Percentiles rank a stretch among this genome's conserved stretches.
phyloP scores from a whole-genome alignment of 2,888 invertebrate genomes.

The Calliphora vomitoria region DNA sequence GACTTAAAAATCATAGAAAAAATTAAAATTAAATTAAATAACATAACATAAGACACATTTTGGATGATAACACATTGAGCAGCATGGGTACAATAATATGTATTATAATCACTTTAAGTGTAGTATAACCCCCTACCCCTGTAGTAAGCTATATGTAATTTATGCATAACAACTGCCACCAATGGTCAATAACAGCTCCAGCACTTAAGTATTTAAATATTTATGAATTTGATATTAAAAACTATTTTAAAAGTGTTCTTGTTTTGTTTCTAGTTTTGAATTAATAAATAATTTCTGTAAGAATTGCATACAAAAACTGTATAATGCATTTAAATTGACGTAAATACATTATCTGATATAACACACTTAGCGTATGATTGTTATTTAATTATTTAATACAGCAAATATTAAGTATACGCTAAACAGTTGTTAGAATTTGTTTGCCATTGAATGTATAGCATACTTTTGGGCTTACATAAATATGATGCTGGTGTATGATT shows the following conservation, averaged over 20 bases:
- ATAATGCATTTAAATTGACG: too few species aligned
- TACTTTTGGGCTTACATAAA: background rate
- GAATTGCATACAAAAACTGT: too few species aligned
- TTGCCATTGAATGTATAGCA: background rate
- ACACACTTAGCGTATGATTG: slow-evolving; percentile 3
- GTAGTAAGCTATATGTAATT: background rate
- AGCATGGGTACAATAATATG: too few species aligned
- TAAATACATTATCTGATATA: background rate
- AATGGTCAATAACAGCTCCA: background rate
- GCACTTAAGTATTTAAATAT: slow-evolving; percentile 35
- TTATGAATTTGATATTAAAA: background rate
- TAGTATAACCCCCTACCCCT: too few species aligned
- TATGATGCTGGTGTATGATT: background rate
- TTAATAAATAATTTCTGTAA: too few species aligned
- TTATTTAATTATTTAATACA: background rate
- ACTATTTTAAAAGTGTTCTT: background rate
- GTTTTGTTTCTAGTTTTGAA: background rate
- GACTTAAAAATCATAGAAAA: too few species aligned
- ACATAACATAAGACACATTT: background rate
- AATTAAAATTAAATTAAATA: too few species aligned
- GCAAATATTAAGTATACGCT: slow-evolving; percentile 1
- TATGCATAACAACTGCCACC: background rate
- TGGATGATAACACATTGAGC: background rate
- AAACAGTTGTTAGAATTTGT: background rate
- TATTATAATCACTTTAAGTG: slow-evolving; percentile 19